Evolutionary conservation across 2,113 vertebrate species (phyloP), one percentile per base, ranked within the genome.

Genomic region (Cephalophus harveyi): DNA sequence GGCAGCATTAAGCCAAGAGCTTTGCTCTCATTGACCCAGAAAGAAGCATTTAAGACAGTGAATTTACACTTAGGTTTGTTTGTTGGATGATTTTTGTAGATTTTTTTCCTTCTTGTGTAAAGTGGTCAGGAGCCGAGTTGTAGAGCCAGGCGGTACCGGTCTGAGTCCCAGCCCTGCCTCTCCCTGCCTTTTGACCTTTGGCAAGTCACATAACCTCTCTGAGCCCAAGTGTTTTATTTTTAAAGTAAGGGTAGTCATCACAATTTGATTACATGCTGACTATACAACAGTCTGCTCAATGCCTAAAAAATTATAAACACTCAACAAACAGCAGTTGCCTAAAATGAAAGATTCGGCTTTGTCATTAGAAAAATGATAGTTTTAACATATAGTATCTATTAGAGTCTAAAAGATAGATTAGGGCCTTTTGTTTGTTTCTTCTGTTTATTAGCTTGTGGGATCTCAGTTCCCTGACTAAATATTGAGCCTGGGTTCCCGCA

Each of bases 321-420:
- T 81, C 59, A 91, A 59, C 78, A 48, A 88, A 74, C 40, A 91
- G 64, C 25, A 94, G 46, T 92, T 87, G 57, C 55, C 46, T 89
- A 43, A 83, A 89, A 76, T 43, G 84, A 67, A 71, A 57, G 16
- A 27, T 40, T 85, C 30, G 60, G 15, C 57, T 55, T 95, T 88
- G 89, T 95, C 88, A 21, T 79, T 88, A 79, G 83, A 48, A 93
- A 95, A 94, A 79, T 50, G 88, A 92, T 90, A 55, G 50, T 62
- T 93, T 85, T 81, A 33, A 59, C 78, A 59, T 43, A 23, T 16
- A 95, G 16, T 78, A 91, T 89, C 21, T 78, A 1, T 57, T 95
- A 50, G 64, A 91, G 13, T 88, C 57, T 81, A 64, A 76, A 89
- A 88, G 81, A 76, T 79, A 79, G 30, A 36, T 88, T 71, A 57